Conservation (phyloP, 2,113 vertebrate genomes). For the Turnix velox region DNA sequence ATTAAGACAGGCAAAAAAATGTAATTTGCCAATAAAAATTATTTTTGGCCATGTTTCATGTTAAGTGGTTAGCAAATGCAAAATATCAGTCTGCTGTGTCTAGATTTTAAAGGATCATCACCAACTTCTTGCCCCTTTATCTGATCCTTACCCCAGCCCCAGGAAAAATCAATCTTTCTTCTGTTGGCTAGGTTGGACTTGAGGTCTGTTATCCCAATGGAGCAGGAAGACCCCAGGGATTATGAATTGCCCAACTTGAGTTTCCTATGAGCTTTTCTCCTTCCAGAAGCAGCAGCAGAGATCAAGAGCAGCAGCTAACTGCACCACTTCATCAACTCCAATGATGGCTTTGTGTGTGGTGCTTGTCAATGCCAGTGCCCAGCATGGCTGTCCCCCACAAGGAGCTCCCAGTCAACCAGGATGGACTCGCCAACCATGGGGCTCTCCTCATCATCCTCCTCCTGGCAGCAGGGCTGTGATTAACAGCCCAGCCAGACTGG, state of each 20-base stretch:
- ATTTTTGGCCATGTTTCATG: not conserved
- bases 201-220: accelerated
- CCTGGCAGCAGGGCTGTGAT: slow-evolving; percentile 2
- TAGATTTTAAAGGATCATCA: slow-evolving; percentile 23
- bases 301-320: not conserved
- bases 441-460: slow-evolving; percentile 40
- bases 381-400: not conserved
- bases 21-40: not conserved
- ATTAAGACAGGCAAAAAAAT: slow-evolving; percentile 25
- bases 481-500: slow-evolving; percentile 32
- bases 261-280: not conserved
- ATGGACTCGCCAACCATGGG: not conserved
- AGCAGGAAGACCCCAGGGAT: not conserved
- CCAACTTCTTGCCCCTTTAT: accelerated
- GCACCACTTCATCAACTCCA: not conserved
- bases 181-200: not conserved
- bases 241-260: not conserved
- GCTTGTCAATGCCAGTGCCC: not conserved
- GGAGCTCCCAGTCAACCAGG: not conserved
- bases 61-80: slow-evolving; percentile 44
- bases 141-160: not conserved
- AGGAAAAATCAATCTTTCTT: not conserved
- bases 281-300: not conserved
- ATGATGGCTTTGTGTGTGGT: not conserved
- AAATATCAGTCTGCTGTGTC: slow-evolving; percentile 13